Evolutionary conservation across 2,888 invertebrate genomes (phyloP), one percentile per base, ranked within the genome.

Genomic region (Scrobipalpa costella): DNA sequence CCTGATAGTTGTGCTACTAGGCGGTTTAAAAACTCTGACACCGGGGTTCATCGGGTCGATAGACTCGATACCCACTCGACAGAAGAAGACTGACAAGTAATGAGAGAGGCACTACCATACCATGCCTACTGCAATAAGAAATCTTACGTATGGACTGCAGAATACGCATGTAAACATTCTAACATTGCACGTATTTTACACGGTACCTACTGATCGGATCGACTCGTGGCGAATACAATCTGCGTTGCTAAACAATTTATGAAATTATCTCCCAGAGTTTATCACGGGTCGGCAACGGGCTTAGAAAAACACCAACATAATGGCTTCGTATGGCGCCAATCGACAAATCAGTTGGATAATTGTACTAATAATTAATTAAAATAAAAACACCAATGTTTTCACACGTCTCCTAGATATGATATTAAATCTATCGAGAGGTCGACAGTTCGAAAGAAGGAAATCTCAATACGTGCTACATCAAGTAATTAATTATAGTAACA

Each of bases 281-380:
- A 90, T 90, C 89, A 64, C 57, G 73, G 89, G 90, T 89, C 88
- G 86, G 74, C 76, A 82, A 82, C 80, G 79, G 74, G 68, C 73
- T 84, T 85, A 86, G 85, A 84, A 86, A 85, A 87, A 84, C 81
- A 82, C 72, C 72, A 72, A 73, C 65, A 66, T 71, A 21, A 40
- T 47, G 17, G 17, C 7, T 57, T 70, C 68, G 65, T 72, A 69
- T 86, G 90, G 89, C 90, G 90, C 88, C 88, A 80, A 69, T 72
- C 69, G 70, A 79, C 74, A 75, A 76, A 77, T 76, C 71, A 67
- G 65, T 64, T 62, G 55, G 69, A 74, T 75, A 75, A 71, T 62
- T 68, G 60, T 67, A 67, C 65, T 68, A 66, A 67, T 68, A 73
- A 73, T 74, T 73, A 75, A 79, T 75, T 52, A 13, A 52, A 68